These are phyloP conservation scores for Bergia sp. DNA, from an alignment of 92 coral and sea anemone genomes.

Conservation along the genomic window DNA sequence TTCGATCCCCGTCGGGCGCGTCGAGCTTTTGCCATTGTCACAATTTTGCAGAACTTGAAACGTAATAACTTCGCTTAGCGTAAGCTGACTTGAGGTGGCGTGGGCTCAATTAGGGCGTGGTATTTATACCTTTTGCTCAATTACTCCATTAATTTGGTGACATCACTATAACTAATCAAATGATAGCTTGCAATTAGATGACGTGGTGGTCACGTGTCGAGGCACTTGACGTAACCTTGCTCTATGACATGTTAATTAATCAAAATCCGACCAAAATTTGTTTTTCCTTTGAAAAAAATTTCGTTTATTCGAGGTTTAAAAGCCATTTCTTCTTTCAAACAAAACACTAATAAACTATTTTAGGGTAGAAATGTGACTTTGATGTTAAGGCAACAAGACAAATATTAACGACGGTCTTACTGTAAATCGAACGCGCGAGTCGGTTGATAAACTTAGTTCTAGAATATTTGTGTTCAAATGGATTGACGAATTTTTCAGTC, in stretches of 20 bases:
- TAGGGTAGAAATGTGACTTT: not conserved
- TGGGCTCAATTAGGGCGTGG: slow-evolving; percentile 26
- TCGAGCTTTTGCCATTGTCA: slow-evolving; percentile 39
- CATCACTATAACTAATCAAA: slow-evolving; percentile 36
- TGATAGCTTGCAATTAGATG: slow-evolving; percentile 11
- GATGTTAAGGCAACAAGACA: not conserved
- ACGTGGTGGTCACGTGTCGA: slow-evolving; percentile 1
- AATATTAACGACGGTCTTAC: not conserved
- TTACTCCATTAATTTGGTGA: slow-evolving; percentile 41
- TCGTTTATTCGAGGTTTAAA: not conserved
- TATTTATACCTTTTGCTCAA: slow-evolving; percentile 40
- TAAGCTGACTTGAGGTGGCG: slow-evolving; percentile 38
- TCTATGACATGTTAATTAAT: slow-evolving; percentile 38
- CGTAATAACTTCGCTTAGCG: slow-evolving; percentile 35
- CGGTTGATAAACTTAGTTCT: not conserved
- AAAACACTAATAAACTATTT: not conserved
- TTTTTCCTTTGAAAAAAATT: not conserved
- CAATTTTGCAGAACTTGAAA: slow-evolving; percentile 25
- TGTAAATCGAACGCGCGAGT: not conserved
- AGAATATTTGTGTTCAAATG: not conserved
- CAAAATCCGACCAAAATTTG: not conserved
- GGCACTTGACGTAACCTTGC: not conserved
- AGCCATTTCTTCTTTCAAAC: not conserved
- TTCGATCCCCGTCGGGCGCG: slow-evolving; percentile 29
- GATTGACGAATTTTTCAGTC: not conserved